These are phyloP conservation scores for Equus quagga DNA, from an alignment of 2,113 vertebrate genomes.

Conservation along the genomic window DNA sequence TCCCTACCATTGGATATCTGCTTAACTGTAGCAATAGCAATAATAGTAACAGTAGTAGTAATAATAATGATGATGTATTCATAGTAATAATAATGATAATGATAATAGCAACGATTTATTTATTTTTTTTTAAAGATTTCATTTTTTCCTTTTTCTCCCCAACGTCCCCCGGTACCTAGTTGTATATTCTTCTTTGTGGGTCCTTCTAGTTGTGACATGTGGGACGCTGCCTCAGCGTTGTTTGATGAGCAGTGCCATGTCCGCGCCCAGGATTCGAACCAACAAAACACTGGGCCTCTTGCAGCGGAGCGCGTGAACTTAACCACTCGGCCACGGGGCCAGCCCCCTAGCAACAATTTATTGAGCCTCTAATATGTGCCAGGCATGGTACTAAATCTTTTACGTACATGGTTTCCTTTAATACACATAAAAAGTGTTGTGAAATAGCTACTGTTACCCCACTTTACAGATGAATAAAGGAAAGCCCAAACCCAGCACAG, in stretches of 20 bases:
- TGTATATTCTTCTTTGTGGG: too few species aligned
- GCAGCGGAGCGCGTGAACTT: too few species aligned
- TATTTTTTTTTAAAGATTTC: too few species aligned
- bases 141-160: too few species aligned
- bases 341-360: not conserved
- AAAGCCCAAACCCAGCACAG: not conserved
- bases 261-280: too few species aligned
- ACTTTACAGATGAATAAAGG: not conserved
- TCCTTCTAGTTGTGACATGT: too few species aligned
- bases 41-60: not conserved
- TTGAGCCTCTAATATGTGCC: not conserved
- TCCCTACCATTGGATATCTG: not conserved
- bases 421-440: not conserved
- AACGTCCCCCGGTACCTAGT: too few species aligned
- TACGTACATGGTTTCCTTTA: not conserved
- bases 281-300: too few species aligned
- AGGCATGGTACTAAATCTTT: not conserved
- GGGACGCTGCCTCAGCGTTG: too few species aligned
- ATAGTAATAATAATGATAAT: not conserved
- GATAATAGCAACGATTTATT: not conserved
- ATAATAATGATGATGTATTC: not conserved
- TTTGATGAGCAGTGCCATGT: too few species aligned
- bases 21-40: not conserved
- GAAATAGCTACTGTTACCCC: not conserved
- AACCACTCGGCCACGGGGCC: too few species aligned